Evolutionary conservation across 2,113 vertebrate genomes (phyloP), one percentile per base, ranked within the genome.

Genomic region (Equus przewalskii): DNA sequence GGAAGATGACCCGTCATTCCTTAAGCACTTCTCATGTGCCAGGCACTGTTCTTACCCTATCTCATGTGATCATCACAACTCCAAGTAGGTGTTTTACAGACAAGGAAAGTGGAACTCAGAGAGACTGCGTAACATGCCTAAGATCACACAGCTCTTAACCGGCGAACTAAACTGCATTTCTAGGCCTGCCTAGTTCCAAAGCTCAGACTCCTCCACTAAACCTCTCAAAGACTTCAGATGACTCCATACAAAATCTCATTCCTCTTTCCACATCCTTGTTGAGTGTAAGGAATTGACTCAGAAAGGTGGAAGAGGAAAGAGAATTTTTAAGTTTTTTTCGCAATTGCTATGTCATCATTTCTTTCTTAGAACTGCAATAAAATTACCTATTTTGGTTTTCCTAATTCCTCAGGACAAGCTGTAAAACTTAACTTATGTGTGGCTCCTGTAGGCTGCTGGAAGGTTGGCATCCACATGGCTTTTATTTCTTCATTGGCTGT

Each of bases 201-300:
- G 19, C 16, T 19, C n/a, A 51, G 49, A 67, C 28, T 83, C 33
- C 33, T 87, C 62, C 33, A 13, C 7, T 49, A 80, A 85, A 22
- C 9, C 33, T 62, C 80, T 26, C 14, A 28, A 60, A 86, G 78
- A 22, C 46, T 91, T 96, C 76, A 58, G 56, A 62, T 65, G 44
- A 26, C 46, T 70, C 18, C 33, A 51, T 24, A 36, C 7, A 75
- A n/a, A 70, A 41, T n/a, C 26, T 72, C n/a, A 69, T 21, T 64
- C 69, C 26, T 90, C 60, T 92, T 62, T 24, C 78, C 82, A 81
- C 60, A 96, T 79, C 84, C 41, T n/a, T 69, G 41, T 62, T 0
- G 4, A 97, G 30, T 80, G 26, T 64, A 93, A 91, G 78, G 82
- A 93, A 83, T 44, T 90, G 82, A 96, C 18, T 65, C 84, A 83